These are phyloP conservation scores for Todiramphus saurophagus DNA, from an alignment of 2,113 vertebrate genomes.

Conservation along the genomic window DNA sequence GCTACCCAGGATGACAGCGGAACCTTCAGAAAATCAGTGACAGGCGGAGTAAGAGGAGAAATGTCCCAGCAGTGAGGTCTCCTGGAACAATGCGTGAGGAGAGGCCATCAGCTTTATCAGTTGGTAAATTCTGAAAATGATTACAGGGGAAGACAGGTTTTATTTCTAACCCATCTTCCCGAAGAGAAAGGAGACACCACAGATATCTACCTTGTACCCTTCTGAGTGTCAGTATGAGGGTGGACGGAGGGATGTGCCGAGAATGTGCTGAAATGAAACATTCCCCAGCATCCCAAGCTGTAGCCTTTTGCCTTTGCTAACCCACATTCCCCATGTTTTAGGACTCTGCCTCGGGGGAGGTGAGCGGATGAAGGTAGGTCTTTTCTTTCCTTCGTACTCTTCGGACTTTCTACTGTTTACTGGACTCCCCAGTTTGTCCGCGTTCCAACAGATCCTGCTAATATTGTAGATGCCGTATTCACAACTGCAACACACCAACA, in stretches of 20 bases:
- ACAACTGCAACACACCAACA: neutral
- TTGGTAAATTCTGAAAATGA: neutral
- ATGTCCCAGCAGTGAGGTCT: neutral
- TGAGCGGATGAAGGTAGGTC: neutral
- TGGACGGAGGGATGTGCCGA: neutral
- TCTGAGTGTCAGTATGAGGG: neutral
- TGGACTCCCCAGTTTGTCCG: neutral
- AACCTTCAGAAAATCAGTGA: neutral
- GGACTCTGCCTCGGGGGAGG: neutral
- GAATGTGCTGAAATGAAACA: neutral
- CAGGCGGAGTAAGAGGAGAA: neutral
- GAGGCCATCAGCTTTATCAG: neutral
- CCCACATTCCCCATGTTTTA: neutral
- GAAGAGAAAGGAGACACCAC: neutral
- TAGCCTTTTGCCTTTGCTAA: neutral
- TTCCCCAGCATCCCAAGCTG: neutral
- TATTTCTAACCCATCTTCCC: neutral
- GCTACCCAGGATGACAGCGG: neutral
- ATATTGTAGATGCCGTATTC: neutral
- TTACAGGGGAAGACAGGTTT: neutral
- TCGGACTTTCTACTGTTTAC: neutral
- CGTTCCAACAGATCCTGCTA: neutral
- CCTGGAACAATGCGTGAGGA: neutral
- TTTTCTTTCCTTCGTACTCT: neutral
- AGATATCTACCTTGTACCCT: neutral